Evolutionary conservation across 2,888 invertebrate species (phyloP).

Genomic region (Lampropteryx suffumata): DNA sequence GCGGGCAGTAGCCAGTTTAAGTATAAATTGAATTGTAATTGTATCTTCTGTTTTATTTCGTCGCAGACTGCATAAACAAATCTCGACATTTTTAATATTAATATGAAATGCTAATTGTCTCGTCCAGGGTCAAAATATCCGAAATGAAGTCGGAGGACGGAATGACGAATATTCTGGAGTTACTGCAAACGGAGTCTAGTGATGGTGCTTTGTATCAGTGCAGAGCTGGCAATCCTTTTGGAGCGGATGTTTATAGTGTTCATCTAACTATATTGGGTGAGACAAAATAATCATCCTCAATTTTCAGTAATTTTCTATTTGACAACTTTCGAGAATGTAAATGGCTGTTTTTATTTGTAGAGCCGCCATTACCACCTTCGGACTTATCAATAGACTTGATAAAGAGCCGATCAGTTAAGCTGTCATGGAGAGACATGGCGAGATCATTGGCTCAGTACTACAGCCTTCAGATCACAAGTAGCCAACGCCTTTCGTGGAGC

Average conservation of each 20-base stretch:
- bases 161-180: slow-evolving; percentile 64
- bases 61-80: neutral
- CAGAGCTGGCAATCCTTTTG: slow-evolving; percentile 75
- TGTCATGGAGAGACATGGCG: slow-evolving; percentile 73
- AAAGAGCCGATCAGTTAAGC: slow-evolving; percentile 67
- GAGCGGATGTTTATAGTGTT: slow-evolving; percentile 70
- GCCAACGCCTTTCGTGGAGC: slow-evolving; percentile 66
- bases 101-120: neutral
- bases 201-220: slow-evolving; percentile 77
- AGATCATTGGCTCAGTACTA: slow-evolving; percentile 72
- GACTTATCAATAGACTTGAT: slow-evolving; percentile 74
- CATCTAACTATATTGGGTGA: slow-evolving; percentile 72
- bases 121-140: slow-evolving; percentile 69
- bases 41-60: no score
- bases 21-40: no score
- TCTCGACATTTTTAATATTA: neutral
- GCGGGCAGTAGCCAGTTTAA: no score
- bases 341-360: slow-evolving; percentile 40
- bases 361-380: slow-evolving; percentile 72
- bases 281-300: slow-evolving; percentile 8
- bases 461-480: slow-evolving; percentile 65
- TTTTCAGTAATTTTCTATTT: neutral
- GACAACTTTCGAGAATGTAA: no score
- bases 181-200: slow-evolving; percentile 69
- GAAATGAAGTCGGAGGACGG: slow-evolving; percentile 75